A percentile compares a stretch with the other conserved stretches of the same genome.
Evolutionary conservation across 2,113 vertebrate species (phyloP).

Genomic region (Motacilla alba): DNA sequence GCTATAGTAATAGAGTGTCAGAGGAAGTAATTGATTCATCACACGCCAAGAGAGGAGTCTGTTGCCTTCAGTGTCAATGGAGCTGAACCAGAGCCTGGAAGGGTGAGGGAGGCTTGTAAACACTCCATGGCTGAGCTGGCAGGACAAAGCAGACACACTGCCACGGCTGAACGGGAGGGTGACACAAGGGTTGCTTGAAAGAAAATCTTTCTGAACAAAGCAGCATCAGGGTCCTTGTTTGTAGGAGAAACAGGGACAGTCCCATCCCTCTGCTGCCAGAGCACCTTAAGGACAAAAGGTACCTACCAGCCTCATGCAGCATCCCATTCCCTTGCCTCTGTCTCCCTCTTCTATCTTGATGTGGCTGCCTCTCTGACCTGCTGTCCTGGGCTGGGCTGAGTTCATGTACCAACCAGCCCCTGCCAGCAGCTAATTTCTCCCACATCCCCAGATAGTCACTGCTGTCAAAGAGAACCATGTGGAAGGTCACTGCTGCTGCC

Average conservation of each 20-base stretch:
- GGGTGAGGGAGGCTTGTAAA: constrained; percentile 72
- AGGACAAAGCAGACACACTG: constrained; percentile 31
- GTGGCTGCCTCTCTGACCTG: not conserved
- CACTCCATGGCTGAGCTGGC: constrained; percentile 72
- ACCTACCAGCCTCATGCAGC: not conserved
- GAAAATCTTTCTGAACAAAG: constrained; percentile 45
- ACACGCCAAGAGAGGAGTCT: constrained; percentile 57
- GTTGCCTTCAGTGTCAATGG: constrained; percentile 72
- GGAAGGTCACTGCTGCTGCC: not conserved
- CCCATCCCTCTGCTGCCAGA: not conserved
- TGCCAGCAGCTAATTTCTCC: not conserved
- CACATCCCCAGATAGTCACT: not conserved
- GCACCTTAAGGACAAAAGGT: not conserved
- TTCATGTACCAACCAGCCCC: not conserved
- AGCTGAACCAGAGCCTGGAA: constrained; percentile 72
- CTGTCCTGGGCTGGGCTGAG: not conserved
- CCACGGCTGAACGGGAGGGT: not conserved
- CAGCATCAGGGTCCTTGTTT: constrained; percentile 10
- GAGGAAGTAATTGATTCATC: constrained; percentile 79
- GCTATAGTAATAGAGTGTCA: constrained; percentile 72
- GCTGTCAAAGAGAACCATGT: fast-evolving
- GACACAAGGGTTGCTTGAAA: constrained; percentile 56
- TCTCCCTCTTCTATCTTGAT: not conserved
- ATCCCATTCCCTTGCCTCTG: not conserved
- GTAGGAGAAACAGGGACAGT: not conserved